Base-by-base conservation (phyloP, 2,113 vertebrate species). In the Daboia siamensis region DNA sequence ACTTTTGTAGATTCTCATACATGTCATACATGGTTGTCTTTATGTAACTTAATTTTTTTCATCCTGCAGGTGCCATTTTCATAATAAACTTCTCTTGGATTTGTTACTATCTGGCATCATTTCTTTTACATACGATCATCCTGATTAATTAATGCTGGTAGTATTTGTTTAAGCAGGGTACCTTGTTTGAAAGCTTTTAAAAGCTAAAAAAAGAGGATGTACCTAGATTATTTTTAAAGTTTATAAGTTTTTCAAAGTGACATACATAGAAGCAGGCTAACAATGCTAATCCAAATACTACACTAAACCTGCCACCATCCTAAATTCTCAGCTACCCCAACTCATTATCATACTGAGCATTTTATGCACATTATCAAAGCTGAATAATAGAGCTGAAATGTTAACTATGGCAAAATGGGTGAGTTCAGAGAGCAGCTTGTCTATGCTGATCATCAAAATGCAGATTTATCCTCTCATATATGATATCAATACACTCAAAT, bases 31-130 rank as follows among this genome's bases (percentile, higher is more conserved):
- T 98, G 98, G 97, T 98, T 98, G 98, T 98, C 98, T 98, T 99
- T 99, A 98, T 99, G 99, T 99, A 99, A 99, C 98, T 98, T 98
- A 98, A 98, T 98, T 98, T 99, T 98, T 98, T 98, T 98, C 99
- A 99, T 99, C 98, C 98, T 96, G 98, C 98, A 99, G 98, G 98
- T 99, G 98, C 98, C 99, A 99, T 99, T 99, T 99, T 99, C 99
- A 99, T 98, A 99, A 99, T 99, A 99, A 99, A 98, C 98, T 98
- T 99, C 98, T 99, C 98, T 99, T 98, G 98, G 98, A 99, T 99
- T 98, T 99, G 97, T 98, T 98, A 98, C 98, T 98, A 98, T 98
- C 98, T 98, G 98, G 98, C 98, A 98, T 99, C 97, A 98, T 99
- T 99, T 99, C 97, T 99, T 98, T 98, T 97, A 97, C 98, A 98